These are phyloP conservation scores for Ypsolopha scabrella DNA, from an alignment of 2,888 invertebrate genomes.

Conservation along the genomic window DNA sequence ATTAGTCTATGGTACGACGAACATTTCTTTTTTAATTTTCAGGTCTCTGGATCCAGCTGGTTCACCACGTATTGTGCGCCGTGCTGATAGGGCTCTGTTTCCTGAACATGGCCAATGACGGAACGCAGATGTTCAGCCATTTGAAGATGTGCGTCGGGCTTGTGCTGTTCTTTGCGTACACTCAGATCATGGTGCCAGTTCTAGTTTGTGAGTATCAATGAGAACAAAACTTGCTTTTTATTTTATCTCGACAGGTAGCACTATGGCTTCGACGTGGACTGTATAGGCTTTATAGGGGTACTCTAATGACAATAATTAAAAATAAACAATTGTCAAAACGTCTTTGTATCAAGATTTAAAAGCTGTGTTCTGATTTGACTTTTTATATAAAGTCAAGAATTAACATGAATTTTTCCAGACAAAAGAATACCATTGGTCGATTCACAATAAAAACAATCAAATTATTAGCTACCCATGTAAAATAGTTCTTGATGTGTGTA, in stretches of 20 bases:
- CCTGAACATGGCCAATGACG: constrained; percentile 73
- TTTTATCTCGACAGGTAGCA: neutral
- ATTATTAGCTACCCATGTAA: too few relatives aligned
- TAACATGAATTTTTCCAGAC: too few relatives aligned
- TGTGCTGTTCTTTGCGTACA: constrained; percentile 75
- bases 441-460: too few relatives aligned
- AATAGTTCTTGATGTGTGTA: too few relatives aligned
- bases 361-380: too few relatives aligned
- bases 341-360: too few relatives aligned
- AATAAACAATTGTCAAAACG: too few relatives aligned
- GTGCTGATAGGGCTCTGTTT: constrained; percentile 70
- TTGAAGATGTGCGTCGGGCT: constrained; percentile 76
- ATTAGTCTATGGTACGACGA: neutral
- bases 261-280: too few relatives aligned
- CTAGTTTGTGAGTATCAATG: constrained; percentile 71
- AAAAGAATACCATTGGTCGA: too few relatives aligned
- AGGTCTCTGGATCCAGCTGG: constrained; percentile 71
- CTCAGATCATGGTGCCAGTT: constrained; percentile 77
- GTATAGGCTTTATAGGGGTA: too few relatives aligned
- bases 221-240: neutral
- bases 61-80: constrained; percentile 73
- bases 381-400: too few relatives aligned
- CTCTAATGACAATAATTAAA: too few relatives aligned
- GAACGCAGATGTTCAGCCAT: constrained; percentile 76
- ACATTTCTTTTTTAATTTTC: constrained; percentile 13